These are phyloP conservation scores for Camelus bactrianus DNA, from an alignment of 2,113 vertebrate species.

Conservation along the genomic window DNA sequence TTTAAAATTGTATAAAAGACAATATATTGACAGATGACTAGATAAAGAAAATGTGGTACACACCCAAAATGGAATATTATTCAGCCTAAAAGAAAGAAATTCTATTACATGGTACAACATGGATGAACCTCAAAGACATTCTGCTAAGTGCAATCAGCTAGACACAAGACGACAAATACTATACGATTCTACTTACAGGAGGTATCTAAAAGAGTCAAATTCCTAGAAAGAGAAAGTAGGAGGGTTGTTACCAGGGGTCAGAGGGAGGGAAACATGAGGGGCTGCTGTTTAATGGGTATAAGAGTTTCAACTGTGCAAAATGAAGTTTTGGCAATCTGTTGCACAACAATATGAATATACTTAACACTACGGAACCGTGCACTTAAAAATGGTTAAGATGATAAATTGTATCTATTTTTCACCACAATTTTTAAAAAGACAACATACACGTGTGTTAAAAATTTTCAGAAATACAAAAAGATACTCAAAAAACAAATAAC, in stretches of 20 bases:
- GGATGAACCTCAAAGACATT: neutral
- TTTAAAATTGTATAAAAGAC: neutral
- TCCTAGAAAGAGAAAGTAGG: neutral
- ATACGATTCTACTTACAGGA: neutral
- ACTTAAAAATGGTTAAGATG: neutral
- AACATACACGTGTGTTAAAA: neutral
- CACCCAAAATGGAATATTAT: neutral
- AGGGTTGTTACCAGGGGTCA: neutral
- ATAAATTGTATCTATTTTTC: neutral
- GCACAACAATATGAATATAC: slow-evolving; percentile 10
- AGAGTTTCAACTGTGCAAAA: neutral
- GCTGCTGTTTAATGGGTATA: neutral
- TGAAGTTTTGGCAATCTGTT: neutral
- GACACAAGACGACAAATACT: neutral
- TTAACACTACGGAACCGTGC: neutral
- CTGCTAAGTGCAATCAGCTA: neutral
- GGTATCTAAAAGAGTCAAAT: neutral
- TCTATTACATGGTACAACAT: neutral
- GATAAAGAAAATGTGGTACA: neutral
- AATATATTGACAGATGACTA: neutral
- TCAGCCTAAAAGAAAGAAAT: neutral
- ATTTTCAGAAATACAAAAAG: neutral
- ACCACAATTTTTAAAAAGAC: neutral
- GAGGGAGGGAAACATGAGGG: neutral
- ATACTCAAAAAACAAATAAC: neutral